Percentiles rank a stretch among this genome's conserved stretches.
These are phyloP conservation scores for Rallus crepitans DNA, from an alignment of 2,797 vertebrate genomes.

Conservation along the genomic window DNA sequence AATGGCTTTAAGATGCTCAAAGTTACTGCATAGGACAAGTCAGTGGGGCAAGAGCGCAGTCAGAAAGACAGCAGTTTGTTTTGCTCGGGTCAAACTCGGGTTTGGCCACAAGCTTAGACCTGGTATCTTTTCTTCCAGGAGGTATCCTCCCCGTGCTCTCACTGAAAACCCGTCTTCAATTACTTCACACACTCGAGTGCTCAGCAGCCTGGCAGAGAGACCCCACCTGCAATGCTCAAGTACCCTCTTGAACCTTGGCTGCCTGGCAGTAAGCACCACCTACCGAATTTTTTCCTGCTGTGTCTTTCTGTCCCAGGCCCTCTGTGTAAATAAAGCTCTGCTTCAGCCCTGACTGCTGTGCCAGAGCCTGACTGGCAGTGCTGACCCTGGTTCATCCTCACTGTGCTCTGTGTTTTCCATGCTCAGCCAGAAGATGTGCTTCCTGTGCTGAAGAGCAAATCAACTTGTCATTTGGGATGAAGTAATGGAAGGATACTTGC, in stretches of 20 bases:
- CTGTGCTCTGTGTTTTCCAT: neutral
- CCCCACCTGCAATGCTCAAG: neutral
- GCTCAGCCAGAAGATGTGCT: neutral
- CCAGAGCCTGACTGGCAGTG: neutral
- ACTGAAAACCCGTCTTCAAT: neutral
- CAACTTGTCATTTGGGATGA: neutral
- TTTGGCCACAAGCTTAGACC: neutral
- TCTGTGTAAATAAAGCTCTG: neutral
- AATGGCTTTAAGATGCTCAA: neutral
- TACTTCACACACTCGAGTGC: neutral
- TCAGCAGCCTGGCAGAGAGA: neutral
- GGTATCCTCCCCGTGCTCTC: neutral
- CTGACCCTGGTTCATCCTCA: neutral
- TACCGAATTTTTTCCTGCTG: neutral
- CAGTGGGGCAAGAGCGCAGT: neutral
- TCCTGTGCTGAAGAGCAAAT: slow-evolving; percentile 8
- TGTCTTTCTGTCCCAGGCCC: neutral
- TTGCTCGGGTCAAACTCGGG: neutral
- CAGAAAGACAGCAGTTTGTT: neutral
- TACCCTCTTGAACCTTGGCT: neutral
- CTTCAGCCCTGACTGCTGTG: neutral
- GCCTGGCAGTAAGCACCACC: neutral
- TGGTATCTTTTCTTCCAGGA: neutral
- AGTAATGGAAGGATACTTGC: neutral
- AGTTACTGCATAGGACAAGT: neutral